Base-by-base conservation (phyloP, 1,140 invertebrate species). In the Globodera rostochiensis region DNA sequence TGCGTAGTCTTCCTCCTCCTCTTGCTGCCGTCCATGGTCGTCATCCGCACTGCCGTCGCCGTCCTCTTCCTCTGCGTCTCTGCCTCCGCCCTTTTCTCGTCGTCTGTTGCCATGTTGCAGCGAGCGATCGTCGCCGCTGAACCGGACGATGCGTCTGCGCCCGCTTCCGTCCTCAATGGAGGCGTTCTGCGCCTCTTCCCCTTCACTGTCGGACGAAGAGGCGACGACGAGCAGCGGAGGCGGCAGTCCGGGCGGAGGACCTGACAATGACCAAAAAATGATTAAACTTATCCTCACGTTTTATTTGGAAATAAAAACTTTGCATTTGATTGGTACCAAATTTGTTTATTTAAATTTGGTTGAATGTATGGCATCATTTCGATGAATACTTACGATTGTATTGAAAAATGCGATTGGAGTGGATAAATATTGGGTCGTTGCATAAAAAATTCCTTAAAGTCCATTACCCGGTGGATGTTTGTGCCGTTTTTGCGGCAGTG, bases 201-300 rank as follows among this genome's bases (percentile, higher is more conserved):
- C 49, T 15, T 86, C 84, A 19, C 57, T 60, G 57, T 60, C 57
- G 5, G 57, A 19, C 5, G 57, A 60, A 60, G 57, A 11, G 57
- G 57, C 57, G n/a, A 78, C 85, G n/a, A 75, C 76, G n/a, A 82
- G 2, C 36, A 36, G 80, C 47, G 69, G 69, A 2, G 90, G 90
- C n/a, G 90, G 90, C 45, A 87, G 84, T 70, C 91, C 90, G 77
- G 90, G 90, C 36, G 91, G 91, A 13, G 90, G 90, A 64, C 90
- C 90, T 90, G 80, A 46, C 84, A 76, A 60, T 74, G 73, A 21
- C 6, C 25, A 84, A 46, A 53, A n/a, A 45, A 79, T 3, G 21
- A 8, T 8, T 3, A 79, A 74, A 25, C 50, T 75, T 13, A 50
- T 21, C 4, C 36, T 36, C 36, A 36, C 36, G 36, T 36, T 36